Evolutionary conservation across 1,140 invertebrate species (phyloP).

Genomic region (Lysiphlebus fabarum): DNA sequence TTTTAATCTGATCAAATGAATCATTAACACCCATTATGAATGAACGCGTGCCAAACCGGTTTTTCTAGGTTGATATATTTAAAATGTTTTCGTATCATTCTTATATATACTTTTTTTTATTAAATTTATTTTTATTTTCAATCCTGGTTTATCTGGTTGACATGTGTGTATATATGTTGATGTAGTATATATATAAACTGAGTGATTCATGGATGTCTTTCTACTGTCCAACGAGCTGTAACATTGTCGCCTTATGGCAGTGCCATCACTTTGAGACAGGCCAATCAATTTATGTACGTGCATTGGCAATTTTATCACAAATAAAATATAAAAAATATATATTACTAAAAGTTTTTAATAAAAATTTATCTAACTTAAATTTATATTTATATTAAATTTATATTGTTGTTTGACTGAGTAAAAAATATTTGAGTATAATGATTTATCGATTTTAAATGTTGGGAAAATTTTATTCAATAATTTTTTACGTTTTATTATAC

Average conservation of each 20-base stretch:
- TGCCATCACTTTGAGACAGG: slow-evolving; percentile 29
- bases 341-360: neutral
- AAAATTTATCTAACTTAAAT: too few relatives aligned
- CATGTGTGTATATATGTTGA: neutral
- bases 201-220: slow-evolving; percentile 45
- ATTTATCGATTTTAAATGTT: too few relatives aligned
- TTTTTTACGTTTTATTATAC: too few relatives aligned
- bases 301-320: slow-evolving; percentile 22
- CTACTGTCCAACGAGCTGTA: slow-evolving; percentile 44
- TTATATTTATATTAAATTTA: too few relatives aligned
- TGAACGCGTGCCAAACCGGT: slow-evolving; percentile 39
- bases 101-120: slow-evolving; percentile 16
- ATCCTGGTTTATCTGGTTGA: neutral
- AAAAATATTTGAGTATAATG: too few relatives aligned
- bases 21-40: slow-evolving; percentile 14
- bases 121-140: slow-evolving; percentile 10
- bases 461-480: too few relatives aligned
- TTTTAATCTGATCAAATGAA: neutral
- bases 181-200: neutral
- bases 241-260: slow-evolving; percentile 47
- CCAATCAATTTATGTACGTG: slow-evolving; percentile 30
- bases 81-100: neutral
- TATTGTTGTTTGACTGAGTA: too few relatives aligned
- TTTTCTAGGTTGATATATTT: slow-evolving; percentile 23
- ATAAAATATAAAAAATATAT: neutral